Conservation (phyloP, 1,140 invertebrate species). For the Drosophila biarmipes region DNA sequence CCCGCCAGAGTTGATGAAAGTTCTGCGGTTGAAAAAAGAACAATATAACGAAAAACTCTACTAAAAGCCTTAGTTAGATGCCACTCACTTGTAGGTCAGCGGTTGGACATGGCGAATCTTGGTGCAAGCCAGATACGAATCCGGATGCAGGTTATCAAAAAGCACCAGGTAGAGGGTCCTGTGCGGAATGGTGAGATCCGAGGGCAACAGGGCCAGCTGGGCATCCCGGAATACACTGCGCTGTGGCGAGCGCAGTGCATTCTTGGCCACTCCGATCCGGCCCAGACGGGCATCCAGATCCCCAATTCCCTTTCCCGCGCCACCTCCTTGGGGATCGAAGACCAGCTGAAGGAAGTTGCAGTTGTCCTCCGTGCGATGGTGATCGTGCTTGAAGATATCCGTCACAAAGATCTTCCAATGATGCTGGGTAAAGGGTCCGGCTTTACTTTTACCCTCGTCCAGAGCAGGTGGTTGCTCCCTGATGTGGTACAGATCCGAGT, state of each 20-base stretch:
- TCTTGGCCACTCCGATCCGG: constrained; percentile 88
- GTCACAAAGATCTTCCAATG: constrained; percentile 96
- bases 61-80: not conserved
- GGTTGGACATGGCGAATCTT: constrained; percentile 89
- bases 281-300: constrained; percentile 93
- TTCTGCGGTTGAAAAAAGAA: constrained; percentile 84
- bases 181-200: constrained; percentile 89
- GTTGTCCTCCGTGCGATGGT: constrained; percentile 89
- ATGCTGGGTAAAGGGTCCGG: constrained; percentile 85
- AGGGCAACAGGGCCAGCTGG: constrained; percentile 87
- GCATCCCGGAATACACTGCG: constrained; percentile 89
- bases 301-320: constrained; percentile 89
- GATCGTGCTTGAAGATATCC: constrained; percentile 93
- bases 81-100: constrained; percentile 88
- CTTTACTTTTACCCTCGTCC: constrained; percentile 33
- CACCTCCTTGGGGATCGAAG: constrained; percentile 92
- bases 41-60: not conserved
- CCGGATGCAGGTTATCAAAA: constrained; percentile 91
- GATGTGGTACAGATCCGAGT: constrained; percentile 89
- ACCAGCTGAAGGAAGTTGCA: constrained; percentile 94
- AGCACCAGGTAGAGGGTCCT: constrained; percentile 93
- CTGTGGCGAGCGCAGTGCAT: constrained; percentile 85
- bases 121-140: constrained; percentile 93
- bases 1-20: constrained; percentile 91
- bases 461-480: constrained; percentile 74